Conservation (phyloP, 1,140 invertebrate genomes). For the Drosophila sproati region DNA sequence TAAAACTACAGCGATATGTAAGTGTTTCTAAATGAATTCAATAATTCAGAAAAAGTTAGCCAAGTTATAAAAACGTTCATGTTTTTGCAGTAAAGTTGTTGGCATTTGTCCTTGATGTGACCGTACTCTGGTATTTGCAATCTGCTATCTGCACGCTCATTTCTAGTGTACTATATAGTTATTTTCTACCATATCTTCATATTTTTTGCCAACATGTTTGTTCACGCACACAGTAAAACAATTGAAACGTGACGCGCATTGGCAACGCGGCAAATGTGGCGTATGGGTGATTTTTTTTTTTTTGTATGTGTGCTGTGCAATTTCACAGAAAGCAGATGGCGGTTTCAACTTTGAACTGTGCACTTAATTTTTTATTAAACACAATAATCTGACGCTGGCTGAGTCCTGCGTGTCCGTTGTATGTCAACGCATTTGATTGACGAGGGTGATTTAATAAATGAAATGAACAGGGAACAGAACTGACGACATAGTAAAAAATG, state of each 20-base stretch:
- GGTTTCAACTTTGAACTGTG: constrained; percentile 72
- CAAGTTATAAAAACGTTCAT: constrained; percentile 67
- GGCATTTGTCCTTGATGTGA: constrained; percentile 73
- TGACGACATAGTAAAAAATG: constrained; percentile 31
- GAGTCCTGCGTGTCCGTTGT: constrained; percentile 26
- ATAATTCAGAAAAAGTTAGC: constrained; percentile 28
- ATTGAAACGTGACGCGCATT: constrained; percentile 77
- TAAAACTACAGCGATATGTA: neutral
- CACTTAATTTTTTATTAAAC: constrained; percentile 81
- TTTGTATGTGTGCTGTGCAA: constrained; percentile 11
- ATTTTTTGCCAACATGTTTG: constrained; percentile 71
- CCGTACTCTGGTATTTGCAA: constrained; percentile 29
- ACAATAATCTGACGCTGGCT: constrained; percentile 61
- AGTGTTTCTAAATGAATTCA: neutral
- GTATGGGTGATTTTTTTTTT: constrained; percentile 64
- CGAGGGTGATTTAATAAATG: constrained; percentile 80
- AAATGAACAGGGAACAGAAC: constrained; percentile 37
- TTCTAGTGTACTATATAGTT: constrained; percentile 31
- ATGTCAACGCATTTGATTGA: constrained; percentile 80
- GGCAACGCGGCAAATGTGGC: constrained; percentile 51
- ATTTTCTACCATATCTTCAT: constrained; percentile 61
- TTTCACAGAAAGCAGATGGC: constrained; percentile 68
- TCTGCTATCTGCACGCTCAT: constrained; percentile 26
- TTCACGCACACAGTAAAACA: constrained; percentile 64
- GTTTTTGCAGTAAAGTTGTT: constrained; percentile 62